Conservation (phyloP, 1,140 invertebrate genomes). For the Zaprionus lachaisei region DNA sequence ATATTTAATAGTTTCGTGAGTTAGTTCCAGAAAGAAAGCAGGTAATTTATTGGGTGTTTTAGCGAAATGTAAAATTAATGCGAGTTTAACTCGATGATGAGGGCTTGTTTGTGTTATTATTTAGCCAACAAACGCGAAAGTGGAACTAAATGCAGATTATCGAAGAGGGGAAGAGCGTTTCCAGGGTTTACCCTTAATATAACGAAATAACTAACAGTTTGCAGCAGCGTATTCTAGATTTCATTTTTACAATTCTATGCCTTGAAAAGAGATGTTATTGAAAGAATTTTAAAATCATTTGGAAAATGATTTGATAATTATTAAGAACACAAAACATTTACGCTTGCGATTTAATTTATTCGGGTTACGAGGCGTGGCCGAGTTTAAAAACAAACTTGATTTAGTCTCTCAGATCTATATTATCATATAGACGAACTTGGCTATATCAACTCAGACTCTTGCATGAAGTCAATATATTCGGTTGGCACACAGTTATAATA, state of each 20-base stretch:
- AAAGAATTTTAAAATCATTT: neutral
- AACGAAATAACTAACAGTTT: neutral
- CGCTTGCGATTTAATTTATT: too few relatives aligned
- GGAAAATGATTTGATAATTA: too few relatives aligned
- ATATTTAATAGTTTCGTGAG: slow-evolving; percentile 37
- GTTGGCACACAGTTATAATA: too few relatives aligned
- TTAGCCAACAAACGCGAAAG: slow-evolving; percentile 51
- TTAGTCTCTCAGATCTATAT: too few relatives aligned
- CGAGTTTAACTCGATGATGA: slow-evolving; percentile 54
- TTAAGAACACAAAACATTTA: too few relatives aligned
- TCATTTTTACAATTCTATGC: neutral
- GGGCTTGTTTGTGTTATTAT: slow-evolving; percentile 64
- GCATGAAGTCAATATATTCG: too few relatives aligned
- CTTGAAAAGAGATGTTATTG: too few relatives aligned
- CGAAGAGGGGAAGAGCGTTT: neutral
- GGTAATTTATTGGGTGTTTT: slow-evolving; percentile 55
- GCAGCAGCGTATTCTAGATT: neutral
- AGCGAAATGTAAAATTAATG: slow-evolving; percentile 74
- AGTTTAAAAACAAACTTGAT: too few relatives aligned
- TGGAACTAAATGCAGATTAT: slow-evolving; percentile 63
- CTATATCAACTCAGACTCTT: too few relatives aligned
- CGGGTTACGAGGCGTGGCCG: neutral
- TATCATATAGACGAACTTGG: too few relatives aligned
- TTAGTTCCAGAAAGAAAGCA: neutral
- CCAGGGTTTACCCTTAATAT: neutral